Base-by-base conservation (phyloP, 2,888 invertebrate genomes). In the Arge pagana region DNA sequence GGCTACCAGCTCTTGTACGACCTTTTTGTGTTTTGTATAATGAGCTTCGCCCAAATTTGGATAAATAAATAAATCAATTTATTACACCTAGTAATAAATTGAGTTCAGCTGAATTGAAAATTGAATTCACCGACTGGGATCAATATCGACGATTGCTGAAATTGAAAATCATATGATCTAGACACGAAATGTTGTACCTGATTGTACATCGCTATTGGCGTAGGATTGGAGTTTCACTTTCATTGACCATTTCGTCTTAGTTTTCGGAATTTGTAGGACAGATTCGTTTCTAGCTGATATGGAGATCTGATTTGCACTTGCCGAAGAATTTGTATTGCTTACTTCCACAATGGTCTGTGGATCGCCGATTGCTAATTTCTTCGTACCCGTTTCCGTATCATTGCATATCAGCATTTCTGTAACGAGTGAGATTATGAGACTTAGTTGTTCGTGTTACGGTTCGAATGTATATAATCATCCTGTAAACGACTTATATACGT, bases 231-330 rank as follows among this genome's bases (percentile, higher is more conserved):
- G 48, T 56, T 71, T 70, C 42, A 72, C 69, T 35, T 67, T 57
- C 30, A 71, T 52, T 1, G 68, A 63, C 71, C 71, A 72, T 42
- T 60, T 63, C 5, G 58, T 59, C 53, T 68, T 73, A 40, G 55
- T 63, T 3, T 42, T 55, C 1, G 33, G 23, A 13, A 31, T 43
- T 1, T 19, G 16, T 5, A 19, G 11, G 13, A 28, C 15, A 11
- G 7, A 7, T 8, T 24, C 24, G 3, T 28, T 28, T 5, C 28
- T 21, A 28, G 41, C 4, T n/a, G n/a, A n/a, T n/a, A n/a, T n/a
- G n/a, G n/a, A n/a, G n/a, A n/a, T n/a, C n/a, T n/a, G n/a, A n/a
- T n/a, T n/a, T n/a, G n/a, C n/a, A n/a, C n/a, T n/a, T n/a, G n/a
- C n/a, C n/a, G 28, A 26, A 26, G n/a, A 26, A 8, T 3, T 26